These are phyloP conservation scores for Laterallus jamaicensis DNA, from an alignment of 2,113 vertebrate species.

Conservation along the genomic window DNA sequence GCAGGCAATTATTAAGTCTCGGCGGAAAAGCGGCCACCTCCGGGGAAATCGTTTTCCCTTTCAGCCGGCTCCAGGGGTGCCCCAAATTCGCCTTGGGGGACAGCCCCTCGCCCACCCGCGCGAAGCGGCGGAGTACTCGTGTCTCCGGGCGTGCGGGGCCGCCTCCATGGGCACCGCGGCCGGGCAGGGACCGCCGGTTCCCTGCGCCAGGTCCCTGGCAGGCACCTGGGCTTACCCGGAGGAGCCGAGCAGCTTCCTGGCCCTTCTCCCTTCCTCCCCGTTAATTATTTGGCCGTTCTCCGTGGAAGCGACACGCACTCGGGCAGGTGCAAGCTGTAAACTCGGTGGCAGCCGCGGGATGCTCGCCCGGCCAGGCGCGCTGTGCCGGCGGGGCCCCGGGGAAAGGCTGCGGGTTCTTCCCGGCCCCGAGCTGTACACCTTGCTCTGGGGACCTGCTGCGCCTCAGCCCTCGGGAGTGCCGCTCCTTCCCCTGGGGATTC, in stretches of 20 bases:
- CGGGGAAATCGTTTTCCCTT: fast-evolving
- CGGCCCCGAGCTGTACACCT: background rate
- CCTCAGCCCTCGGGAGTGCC: background rate
- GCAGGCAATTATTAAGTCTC: fast-evolving
- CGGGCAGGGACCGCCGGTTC: background rate
- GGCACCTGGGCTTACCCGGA: background rate
- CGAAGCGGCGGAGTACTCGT: background rate
- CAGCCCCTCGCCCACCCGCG: background rate
- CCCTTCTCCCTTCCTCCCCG: background rate
- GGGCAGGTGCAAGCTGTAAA: background rate
- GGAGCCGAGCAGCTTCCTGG: background rate
- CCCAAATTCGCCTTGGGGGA: background rate
- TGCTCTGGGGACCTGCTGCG: background rate
- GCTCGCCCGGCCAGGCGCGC: background rate
- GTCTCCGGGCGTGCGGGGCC: background rate
- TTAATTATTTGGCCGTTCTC: background rate
- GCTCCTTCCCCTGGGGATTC: background rate
- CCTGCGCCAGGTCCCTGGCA: background rate
- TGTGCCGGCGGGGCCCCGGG: background rate
- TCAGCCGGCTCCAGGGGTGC: background rate
- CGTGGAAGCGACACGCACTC: background rate
- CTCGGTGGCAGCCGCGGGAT: background rate
- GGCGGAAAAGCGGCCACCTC: background rate
- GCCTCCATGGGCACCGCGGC: background rate
- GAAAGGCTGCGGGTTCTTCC: background rate